These are phyloP conservation scores for Cyaniris semiargus DNA, from an alignment of 2,888 invertebrate genomes.

Conservation along the genomic window DNA sequence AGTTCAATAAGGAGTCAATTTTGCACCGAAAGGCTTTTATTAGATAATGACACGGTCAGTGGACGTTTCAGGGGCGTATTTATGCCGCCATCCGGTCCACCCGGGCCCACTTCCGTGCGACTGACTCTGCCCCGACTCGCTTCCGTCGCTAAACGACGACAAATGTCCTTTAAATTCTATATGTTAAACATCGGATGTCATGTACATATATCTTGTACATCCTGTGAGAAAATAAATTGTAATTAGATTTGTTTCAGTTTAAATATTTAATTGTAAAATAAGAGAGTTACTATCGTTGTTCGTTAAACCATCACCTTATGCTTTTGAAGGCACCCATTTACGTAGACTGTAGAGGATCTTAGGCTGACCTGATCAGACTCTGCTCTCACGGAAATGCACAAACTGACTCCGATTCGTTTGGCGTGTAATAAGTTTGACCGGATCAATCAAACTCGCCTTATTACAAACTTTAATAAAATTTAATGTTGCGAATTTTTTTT, in stretches of 20 bases:
- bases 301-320: no score
- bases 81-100: constrained; percentile 32
- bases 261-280: neutral
- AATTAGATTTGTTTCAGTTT: neutral
- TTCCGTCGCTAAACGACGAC: constrained; percentile 37
- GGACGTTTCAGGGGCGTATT: constrained; percentile 33
- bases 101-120: constrained; percentile 37
- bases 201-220: constrained; percentile 21
- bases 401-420: no score
- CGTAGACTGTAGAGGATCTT: no score
- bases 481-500: no score
- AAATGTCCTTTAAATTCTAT: constrained; percentile 36
- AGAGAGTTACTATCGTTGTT: no score
- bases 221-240: constrained; percentile 2
- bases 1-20: constrained; percentile 18
- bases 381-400: no score
- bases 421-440: no score
- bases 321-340: no score
- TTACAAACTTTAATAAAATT: no score
- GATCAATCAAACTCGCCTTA: no score
- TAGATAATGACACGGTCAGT: constrained; percentile 36
- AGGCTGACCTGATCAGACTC: no score
- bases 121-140: constrained; percentile 36
- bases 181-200: constrained; percentile 35
- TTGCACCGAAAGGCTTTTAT: constrained; percentile 32